A percentile compares a stretch with the other conserved stretches of the same genome.
These are phyloP conservation scores for Euzetes globulus DNA, from an alignment of 2,888 invertebrate genomes.

Conservation along the genomic window DNA sequence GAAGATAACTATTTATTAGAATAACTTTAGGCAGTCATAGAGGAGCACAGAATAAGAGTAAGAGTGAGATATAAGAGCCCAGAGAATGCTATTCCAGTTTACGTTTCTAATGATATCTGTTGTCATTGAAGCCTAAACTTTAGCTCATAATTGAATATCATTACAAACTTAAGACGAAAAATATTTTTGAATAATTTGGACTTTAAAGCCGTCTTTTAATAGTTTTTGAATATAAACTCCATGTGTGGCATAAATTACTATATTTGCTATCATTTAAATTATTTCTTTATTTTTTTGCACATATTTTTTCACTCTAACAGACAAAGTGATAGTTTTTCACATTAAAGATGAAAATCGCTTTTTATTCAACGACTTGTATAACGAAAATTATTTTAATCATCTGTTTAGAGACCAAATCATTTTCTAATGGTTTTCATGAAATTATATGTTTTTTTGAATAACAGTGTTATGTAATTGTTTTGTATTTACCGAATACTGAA, in stretches of 20 bases:
- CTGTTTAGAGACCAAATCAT: not conserved
- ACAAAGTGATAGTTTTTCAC: no score
- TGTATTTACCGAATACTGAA: not conserved
- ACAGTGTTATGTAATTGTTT: not conserved
- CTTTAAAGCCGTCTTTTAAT: not conserved
- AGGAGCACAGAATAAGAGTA: not conserved
- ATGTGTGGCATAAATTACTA: not conserved
- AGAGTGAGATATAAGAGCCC: no score
- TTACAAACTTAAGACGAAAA: not conserved
- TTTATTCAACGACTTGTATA: no score
- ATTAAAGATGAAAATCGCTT: no score
- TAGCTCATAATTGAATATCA: not conserved
- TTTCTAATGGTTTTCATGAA: not conserved
- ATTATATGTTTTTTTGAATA: not conserved
- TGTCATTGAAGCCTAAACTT: not conserved
- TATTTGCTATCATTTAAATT: constrained; percentile 13
- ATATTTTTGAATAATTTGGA: not conserved
- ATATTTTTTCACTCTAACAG: no score
- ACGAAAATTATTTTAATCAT: no score
- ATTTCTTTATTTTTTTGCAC: not conserved
- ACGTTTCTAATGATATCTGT: not conserved
- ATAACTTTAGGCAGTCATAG: not conserved
- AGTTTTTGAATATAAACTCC: not conserved
- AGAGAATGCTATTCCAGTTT: no score
- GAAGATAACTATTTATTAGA: constrained; percentile 7